Evolutionary conservation across 2,888 invertebrate species (phyloP).

Genomic region (Plebejus argus): DNA sequence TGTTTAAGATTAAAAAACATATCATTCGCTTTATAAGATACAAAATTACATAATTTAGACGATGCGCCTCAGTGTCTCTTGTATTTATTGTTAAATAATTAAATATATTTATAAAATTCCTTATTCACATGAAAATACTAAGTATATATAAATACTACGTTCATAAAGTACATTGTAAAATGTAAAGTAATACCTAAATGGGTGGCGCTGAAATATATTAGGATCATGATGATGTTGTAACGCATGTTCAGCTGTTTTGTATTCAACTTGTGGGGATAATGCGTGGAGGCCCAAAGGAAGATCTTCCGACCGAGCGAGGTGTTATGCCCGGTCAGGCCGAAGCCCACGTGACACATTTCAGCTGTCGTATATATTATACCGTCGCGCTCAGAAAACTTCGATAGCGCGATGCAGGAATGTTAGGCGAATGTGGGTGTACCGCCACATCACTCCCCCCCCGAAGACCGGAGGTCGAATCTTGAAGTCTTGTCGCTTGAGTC

Average conservation of each 20-base stretch:
- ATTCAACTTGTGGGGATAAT: too few species aligned
- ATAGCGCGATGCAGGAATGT: too few species aligned
- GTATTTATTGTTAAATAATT: constrained; percentile 38
- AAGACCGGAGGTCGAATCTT: too few species aligned
- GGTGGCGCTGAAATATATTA: background rate
- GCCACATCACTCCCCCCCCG: too few species aligned
- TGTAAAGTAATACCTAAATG: background rate
- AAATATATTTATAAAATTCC: constrained; percentile 27
- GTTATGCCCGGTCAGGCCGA: too few species aligned
- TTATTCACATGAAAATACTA: background rate
- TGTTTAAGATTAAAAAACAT: constrained; percentile 70
- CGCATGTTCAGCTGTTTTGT: background rate
- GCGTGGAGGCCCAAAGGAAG: too few species aligned
- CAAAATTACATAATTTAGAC: constrained; percentile 45
- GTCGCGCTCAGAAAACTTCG: too few species aligned
- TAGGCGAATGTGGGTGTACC: too few species aligned
- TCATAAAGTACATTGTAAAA: background rate
- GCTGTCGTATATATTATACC: too few species aligned
- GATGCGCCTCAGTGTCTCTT: constrained; percentile 12
- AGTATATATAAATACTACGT: background rate
- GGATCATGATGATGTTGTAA: background rate
- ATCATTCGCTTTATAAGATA: constrained; percentile 80
- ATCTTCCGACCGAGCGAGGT: too few species aligned
- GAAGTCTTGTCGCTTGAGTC: too few species aligned
- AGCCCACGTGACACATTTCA: too few species aligned